Base-by-base conservation (phyloP, 2,113 vertebrate genomes). In the Oophaga pumilio region DNA sequence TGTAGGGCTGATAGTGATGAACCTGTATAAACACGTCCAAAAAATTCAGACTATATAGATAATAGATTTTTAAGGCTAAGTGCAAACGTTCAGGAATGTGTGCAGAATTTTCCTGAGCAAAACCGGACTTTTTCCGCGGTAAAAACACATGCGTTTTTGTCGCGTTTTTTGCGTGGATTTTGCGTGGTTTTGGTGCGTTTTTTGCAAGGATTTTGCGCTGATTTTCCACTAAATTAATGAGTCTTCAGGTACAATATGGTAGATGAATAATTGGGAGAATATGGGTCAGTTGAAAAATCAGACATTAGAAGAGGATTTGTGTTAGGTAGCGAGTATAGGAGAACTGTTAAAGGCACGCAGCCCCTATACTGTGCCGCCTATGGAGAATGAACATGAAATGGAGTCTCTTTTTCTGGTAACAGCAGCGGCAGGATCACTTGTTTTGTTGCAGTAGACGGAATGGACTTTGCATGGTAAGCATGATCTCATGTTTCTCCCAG, bases 391-490 rank as follows among this genome's bases (percentile, higher is more conserved):
- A 76, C 86, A 76, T 62, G 74, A 33, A 76, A 64, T 52, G 15
- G n/a, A 64, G 69, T 56, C 57, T 20, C 15, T 49, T 76, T 43
- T 83, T 66, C 80, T 66, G 59, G 71, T 88, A 88, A 84, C 76
- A 84, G 81, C 59, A 76, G 60, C 74, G 80, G 71, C 69, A 57
- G 80, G 49, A 88, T 82, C n/a, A 17, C 73, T 88, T 84, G 80
- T 83, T 83, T 76, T 60, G 69, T 76, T 83, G 76, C 86, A 66
- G 43, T 83, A 83, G 71, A 82, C 79, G 26, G 57, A 77, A 57
- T 62, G 60, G 81, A 88, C 73, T 83, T 74, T 88, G 87, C 80
- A 84, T 33, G 57, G 87, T 84, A 88, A 88, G 87, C 80, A 88
- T 68, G 87, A 84, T 73, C 82, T 88, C 60, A 64, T 83, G 76